A percentile compares a stretch with the other conserved stretches of the same genome.
phyloP scores from a whole-genome alignment of 2,888 invertebrate species.

The Polymixis flavicincta region DNA sequence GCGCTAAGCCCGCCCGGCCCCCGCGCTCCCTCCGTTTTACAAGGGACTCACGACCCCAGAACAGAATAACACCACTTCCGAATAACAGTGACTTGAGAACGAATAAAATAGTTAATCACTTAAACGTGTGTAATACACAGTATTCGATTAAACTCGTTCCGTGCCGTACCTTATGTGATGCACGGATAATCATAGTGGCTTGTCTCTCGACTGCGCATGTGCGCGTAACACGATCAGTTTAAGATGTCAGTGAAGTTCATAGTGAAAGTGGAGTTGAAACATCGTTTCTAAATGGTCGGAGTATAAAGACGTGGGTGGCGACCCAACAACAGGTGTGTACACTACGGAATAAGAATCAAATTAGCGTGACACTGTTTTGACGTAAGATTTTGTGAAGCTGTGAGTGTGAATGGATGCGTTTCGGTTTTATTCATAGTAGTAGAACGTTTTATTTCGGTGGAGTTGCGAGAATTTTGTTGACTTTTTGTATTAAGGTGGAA shows the following conservation, averaged over 20 bases:
- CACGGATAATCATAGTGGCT: conserved; percentile 50
- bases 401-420: conserved; percentile 19
- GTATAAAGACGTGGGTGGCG: conserved; percentile 59
- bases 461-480: conserved; percentile 12
- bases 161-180: conserved; percentile 37
- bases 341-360: conserved; percentile 59
- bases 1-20: conserved; percentile 69
- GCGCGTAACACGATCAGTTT: conserved; percentile 64
- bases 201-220: conserved; percentile 75
- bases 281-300: conserved; percentile 62
- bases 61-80: conserved; percentile 18
- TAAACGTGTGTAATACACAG: conserved; percentile 32
- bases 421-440: conserved; percentile 29
- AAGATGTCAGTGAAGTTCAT: conserved; percentile 50
- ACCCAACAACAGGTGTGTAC: conserved; percentile 73
- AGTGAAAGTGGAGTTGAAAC: conserved; percentile 56
- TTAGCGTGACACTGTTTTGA: conserved; percentile 49
- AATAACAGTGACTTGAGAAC: conserved; percentile 32
- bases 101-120: conserved; percentile 19
- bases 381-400: conserved; percentile 37
- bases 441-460: conserved; percentile 9
- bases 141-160: conserved; percentile 34
- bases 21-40: conserved; percentile 35
- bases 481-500: conserved; percentile 16
- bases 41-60: conserved; percentile 12